These are phyloP conservation scores for Scaeva pyrastri DNA, from an alignment of 2,888 invertebrate species.

Conservation along the genomic window DNA sequence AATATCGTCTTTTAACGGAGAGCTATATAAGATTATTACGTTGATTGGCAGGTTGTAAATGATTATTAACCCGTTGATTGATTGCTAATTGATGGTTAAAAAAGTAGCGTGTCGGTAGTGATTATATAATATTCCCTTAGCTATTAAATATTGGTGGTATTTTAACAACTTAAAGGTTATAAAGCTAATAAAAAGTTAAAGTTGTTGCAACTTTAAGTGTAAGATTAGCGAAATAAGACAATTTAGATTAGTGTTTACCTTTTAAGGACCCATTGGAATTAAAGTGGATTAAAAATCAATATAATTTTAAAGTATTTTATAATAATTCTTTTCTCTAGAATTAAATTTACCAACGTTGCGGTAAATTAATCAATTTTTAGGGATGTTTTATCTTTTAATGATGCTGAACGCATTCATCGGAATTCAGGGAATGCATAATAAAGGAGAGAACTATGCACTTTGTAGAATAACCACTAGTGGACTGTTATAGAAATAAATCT, in stretches of 20 bases:
- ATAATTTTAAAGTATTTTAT: no score
- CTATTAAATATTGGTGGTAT: background rate
- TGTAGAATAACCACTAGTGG: no score
- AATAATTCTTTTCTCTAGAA: no score
- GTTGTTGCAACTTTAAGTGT: background rate
- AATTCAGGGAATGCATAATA: no score
- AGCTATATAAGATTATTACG: constrained; percentile 36
- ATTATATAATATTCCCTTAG: constrained; percentile 31
- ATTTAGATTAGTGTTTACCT: background rate
- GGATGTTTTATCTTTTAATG: no score
- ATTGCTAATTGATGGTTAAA: constrained; percentile 48
- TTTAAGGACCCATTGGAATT: background rate
- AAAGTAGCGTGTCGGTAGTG: constrained; percentile 12
- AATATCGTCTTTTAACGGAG: background rate
- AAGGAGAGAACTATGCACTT: no score
- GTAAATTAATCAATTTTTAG: no score
- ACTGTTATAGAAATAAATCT: no score
- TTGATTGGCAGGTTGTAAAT: constrained; percentile 58
- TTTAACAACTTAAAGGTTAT: constrained; percentile 2
- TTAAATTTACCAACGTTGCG: no score
- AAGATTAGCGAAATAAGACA: background rate
- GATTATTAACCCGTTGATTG: constrained; percentile 52
- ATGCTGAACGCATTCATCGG: no score
- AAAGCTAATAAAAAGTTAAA: background rate
- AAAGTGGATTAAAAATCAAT: no score